phyloP scores from a whole-genome alignment of 2,797 vertebrate species.

The Paratrypauchen microcephalus region DNA sequence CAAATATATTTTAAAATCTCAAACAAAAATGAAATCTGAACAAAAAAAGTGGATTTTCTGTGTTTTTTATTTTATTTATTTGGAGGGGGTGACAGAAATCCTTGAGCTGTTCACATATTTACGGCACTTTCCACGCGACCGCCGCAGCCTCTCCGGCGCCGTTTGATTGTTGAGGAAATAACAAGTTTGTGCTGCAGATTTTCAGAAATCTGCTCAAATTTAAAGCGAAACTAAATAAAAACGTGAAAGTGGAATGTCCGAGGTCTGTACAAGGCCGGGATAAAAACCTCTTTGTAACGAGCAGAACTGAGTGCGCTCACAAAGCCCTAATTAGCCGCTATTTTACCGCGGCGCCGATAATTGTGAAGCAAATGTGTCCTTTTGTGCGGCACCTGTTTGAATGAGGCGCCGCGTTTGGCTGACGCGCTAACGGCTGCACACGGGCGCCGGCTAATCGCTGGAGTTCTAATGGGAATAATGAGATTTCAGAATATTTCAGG shows the following conservation, averaged over 20 bases:
- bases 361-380: constrained; percentile 3
- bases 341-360: not conserved
- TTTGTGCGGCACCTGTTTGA: constrained; percentile 10
- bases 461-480: not conserved
- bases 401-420: not conserved
- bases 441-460: not conserved
- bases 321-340: constrained; percentile 1
- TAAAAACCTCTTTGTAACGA: constrained; percentile 17
- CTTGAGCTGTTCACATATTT: too few relatives aligned
- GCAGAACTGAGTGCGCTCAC: not conserved
- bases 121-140: too few relatives aligned
- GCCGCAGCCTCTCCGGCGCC: too few relatives aligned
- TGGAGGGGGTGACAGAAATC: too few relatives aligned
- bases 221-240: not conserved
- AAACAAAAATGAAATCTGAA: too few relatives aligned
- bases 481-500: not conserved
- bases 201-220: not conserved
- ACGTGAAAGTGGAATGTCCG: not conserved
- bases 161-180: not conserved
- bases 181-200: too few relatives aligned
- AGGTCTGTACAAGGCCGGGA: not conserved
- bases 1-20: too few relatives aligned
- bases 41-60: too few relatives aligned
- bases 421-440: not conserved
- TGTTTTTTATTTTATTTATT: too few relatives aligned